Percentiles rank a stretch among this genome's conserved stretches.
These are phyloP conservation scores for Buathra laborator DNA, from an alignment of 2,888 invertebrate species.

Conservation along the genomic window DNA sequence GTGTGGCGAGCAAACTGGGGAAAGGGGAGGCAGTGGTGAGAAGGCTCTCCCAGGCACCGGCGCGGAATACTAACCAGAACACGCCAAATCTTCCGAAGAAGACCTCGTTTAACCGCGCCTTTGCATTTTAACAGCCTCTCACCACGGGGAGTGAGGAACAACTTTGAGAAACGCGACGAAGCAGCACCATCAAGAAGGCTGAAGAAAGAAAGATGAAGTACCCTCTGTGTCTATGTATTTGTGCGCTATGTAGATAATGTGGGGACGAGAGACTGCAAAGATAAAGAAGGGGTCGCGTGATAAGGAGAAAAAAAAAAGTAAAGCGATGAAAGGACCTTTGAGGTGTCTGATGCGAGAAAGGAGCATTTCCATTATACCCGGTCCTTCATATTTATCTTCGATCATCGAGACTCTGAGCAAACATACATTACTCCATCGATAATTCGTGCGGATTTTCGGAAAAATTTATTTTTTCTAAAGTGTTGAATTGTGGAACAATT, in stretches of 20 bases:
- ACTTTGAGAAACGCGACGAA: conserved; percentile 65
- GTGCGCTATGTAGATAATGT: conserved; percentile 17
- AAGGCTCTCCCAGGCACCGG: conserved; percentile 68
- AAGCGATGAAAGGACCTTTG: neutral
- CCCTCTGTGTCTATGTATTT: conserved; percentile 25
- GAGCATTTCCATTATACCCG: conserved; percentile 43
- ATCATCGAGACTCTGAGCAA: conserved; percentile 5
- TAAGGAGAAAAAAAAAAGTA: conserved; percentile 8
- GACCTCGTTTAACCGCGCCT: conserved; percentile 82
- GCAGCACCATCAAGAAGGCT: conserved; percentile 30
- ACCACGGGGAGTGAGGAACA: conserved; percentile 61
- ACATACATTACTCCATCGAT: conserved; percentile 2
- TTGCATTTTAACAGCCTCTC: conserved; percentile 84
- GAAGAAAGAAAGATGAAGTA: conserved; percentile 57
- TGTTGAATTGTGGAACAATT: neutral
- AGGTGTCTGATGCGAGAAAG: conserved; percentile 7
- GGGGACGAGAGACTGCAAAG: neutral
- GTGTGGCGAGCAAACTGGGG: conserved; percentile 74
- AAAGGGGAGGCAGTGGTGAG: conserved; percentile 44
- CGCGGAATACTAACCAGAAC: conserved; percentile 83
- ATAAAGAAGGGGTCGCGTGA: conserved; percentile 12
- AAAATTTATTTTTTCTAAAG: neutral
- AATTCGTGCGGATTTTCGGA: neutral
- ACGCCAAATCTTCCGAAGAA: conserved; percentile 80
- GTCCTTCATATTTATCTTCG: conserved; percentile 24